These are phyloP conservation scores for Thaumatotibia leucotreta DNA, from an alignment of 1,140 invertebrate genomes.

Conservation along the genomic window DNA sequence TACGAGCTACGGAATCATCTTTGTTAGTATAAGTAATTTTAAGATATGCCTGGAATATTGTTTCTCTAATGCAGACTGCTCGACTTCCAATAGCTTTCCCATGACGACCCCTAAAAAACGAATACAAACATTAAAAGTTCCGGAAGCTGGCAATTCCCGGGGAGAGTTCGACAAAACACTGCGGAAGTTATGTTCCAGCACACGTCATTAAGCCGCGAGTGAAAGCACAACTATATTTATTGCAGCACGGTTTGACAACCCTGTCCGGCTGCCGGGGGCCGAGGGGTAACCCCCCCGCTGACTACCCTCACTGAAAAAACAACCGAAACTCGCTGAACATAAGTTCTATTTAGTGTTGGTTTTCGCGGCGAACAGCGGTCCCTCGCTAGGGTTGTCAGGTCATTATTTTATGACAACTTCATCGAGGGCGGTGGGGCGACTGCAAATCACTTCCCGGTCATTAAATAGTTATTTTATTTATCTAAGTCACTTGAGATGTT, in stretches of 20 bases:
- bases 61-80: neutral
- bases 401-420: slow-evolving; percentile 70
- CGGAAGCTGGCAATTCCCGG: slow-evolving; percentile 32
- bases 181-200: slow-evolving; percentile 64
- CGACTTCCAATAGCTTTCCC: neutral
- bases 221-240: slow-evolving; percentile 57
- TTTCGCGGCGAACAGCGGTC: neutral
- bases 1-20: no score
- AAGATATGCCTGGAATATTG: no score
- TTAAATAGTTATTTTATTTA: slow-evolving; percentile 13
- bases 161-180: slow-evolving; percentile 58
- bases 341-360: neutral
- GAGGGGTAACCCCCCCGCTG: neutral
- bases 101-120: slow-evolving; percentile 8
- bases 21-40: no score
- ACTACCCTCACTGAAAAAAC: neutral
- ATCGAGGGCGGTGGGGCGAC: slow-evolving; percentile 52
- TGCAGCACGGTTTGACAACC: slow-evolving; percentile 55
- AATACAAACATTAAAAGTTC: slow-evolving; percentile 38
- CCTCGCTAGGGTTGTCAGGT: slow-evolving; percentile 46
- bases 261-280: slow-evolving; percentile 33
- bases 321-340: neutral
- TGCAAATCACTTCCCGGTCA: slow-evolving; percentile 12
- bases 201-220: slow-evolving; percentile 61
- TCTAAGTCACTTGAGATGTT: slow-evolving; percentile 3